A percentile compares a stretch with the other conserved stretches of the same genome.
Evolutionary conservation across 2,888 invertebrate genomes (phyloP).

Genomic region (Myopa testacea): DNA sequence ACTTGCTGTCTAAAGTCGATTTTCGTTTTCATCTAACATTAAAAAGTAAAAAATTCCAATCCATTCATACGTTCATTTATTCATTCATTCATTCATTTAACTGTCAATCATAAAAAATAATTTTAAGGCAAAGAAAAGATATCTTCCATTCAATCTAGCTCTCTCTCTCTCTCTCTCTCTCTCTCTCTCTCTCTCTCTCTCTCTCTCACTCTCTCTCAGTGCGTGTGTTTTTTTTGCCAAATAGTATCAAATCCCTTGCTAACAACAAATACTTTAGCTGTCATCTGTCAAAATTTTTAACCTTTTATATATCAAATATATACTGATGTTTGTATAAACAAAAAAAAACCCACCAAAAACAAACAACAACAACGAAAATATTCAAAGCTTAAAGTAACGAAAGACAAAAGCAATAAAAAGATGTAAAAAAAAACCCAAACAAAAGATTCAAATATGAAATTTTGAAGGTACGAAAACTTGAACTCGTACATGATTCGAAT

Average conservation of each 20-base stretch:
- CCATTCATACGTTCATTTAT: background rate
- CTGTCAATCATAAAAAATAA: background rate
- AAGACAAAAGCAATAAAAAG: background rate
- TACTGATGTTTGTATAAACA: background rate
- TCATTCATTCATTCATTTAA: background rate
- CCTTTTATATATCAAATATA: slow-evolving; percentile 23
- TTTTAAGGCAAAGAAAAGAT: too few species aligned
- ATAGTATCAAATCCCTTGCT: background rate
- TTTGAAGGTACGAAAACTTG: background rate
- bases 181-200: too few species aligned
- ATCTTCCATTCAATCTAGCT: too few species aligned
- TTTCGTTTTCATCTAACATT: background rate
- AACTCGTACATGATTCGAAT: too few species aligned
- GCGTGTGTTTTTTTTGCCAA: too few species aligned
- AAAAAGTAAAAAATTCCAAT: background rate
- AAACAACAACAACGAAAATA: background rate
- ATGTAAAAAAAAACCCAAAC: background rate
- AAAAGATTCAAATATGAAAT: slow-evolving; percentile 12
- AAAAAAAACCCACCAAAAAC: background rate
- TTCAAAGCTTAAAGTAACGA: slow-evolving; percentile 7
- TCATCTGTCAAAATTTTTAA: slow-evolving; percentile 34
- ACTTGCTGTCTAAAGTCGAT: slow-evolving; percentile 6
- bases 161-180: too few species aligned
- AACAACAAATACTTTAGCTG: slow-evolving; percentile 24
- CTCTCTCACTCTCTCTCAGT: too few species aligned